Base-by-base conservation (phyloP, 1,140 invertebrate species). In the Psix sp. region DNA sequence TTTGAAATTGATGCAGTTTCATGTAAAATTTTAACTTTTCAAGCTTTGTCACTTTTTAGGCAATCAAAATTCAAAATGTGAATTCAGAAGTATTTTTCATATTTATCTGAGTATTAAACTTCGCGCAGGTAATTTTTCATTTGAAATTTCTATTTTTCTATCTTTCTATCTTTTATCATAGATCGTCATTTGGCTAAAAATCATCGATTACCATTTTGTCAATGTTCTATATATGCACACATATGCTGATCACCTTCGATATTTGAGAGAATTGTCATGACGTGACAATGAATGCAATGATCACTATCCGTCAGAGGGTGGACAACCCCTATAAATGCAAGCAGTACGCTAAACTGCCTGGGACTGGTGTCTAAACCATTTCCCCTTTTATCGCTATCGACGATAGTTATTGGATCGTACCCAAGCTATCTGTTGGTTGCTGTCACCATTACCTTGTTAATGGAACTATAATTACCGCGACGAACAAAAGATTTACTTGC, bases 401-500 rank as follows among this genome's bases (percentile, higher is more conserved):
- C 68, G 75, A 84, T 77, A 79, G 78, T 84, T 85, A 84, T 84
- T 84, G 82, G 80, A 85, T 81, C 82, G 82, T 80, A 79, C 76
- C 49, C 77, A 74, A 77, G 77, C 80, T 84, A 84, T 85, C 82
- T 83, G 80, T 84, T 82, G 77, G 57, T 40, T 33, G 65, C 52
- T 33, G 54, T 72, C 68, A 65, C 68, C 60, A 65, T 81, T 81
- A 80, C 67, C 78, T 77, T 74, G 77, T 79, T 87, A 85, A 87
- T 87, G 85, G 84, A 84, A 83, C 80, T 62, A 79, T 85, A 85
- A 86, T 86, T 79, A 83, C 77, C 80, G 60, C 51, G 68, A 77
- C 78, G 76, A 82, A 83, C 83, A 78, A 84, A 80, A 71, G 71
- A 74, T 71, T 65, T 38, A 43, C 20, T 39, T 45, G 31, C 13